These are phyloP conservation scores for Potorous gilbertii DNA, from an alignment of 2,797 vertebrate genomes.

Conservation along the genomic window DNA sequence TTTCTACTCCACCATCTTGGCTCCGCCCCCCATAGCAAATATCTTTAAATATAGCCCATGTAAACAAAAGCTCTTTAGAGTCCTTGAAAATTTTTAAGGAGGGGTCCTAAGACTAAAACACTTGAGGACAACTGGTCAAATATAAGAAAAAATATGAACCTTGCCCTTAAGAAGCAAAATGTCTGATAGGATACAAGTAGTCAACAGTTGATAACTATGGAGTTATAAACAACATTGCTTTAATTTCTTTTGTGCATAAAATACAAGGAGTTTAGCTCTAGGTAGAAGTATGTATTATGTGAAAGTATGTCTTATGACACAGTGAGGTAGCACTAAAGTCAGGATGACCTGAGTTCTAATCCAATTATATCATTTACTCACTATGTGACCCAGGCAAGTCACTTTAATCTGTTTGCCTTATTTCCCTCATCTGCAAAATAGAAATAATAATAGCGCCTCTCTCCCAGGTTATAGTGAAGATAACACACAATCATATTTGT, in stretches of 20 bases:
- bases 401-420: background rate
- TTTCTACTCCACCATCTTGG: too few species aligned
- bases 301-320: background rate
- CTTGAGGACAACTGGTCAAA: background rate
- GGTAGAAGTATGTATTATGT: background rate
- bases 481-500: background rate
- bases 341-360: background rate
- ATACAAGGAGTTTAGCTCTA: background rate
- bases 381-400: background rate
- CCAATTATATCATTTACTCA: background rate
- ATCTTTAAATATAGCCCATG: background rate
- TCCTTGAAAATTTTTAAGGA: background rate
- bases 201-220: background rate
- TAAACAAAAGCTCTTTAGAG: background rate
- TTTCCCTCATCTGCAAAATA: background rate
- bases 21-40: too few species aligned
- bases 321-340: background rate
- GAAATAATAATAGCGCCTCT: background rate
- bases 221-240: background rate
- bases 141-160: background rate
- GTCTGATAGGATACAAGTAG: background rate
- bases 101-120: background rate
- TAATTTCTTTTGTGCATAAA: constrained; percentile 2
- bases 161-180: background rate
- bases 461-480: background rate